These are phyloP conservation scores for Prosopocoilus inquinatus DNA, from an alignment of 2,888 invertebrate species.

Conservation along the genomic window DNA sequence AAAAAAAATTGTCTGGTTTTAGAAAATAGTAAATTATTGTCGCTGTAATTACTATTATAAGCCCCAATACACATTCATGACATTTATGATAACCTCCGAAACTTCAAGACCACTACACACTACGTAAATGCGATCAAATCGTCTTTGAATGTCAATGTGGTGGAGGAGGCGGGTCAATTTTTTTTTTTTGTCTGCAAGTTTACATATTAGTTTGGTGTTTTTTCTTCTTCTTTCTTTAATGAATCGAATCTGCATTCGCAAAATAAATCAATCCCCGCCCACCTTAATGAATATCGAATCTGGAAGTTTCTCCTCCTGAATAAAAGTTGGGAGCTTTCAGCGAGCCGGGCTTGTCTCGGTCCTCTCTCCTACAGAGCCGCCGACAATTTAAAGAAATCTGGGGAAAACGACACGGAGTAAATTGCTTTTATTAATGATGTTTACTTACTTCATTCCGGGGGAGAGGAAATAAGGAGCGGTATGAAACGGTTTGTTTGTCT, in stretches of 20 bases:
- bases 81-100: no score
- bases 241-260: constrained; percentile 33
- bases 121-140: no score
- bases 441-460: constrained; percentile 34
- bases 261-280: constrained; percentile 31
- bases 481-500: neutral
- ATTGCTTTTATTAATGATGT: constrained; percentile 52
- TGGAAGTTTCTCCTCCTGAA: constrained; percentile 36
- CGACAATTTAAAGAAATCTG: constrained; percentile 43
- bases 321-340: constrained; percentile 29
- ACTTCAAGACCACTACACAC: no score
- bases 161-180: no score
- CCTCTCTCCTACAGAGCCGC: constrained; percentile 14
- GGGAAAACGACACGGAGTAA: constrained; percentile 41
- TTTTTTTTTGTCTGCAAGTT: no score
- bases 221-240: constrained; percentile 17
- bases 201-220: no score
- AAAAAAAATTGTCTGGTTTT: no score
- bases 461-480: constrained; percentile 7
- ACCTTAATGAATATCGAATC: constrained; percentile 46
- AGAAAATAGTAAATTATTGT: no score
- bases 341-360: no score
- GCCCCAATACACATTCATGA: no score
- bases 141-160: no score
- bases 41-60: no score